These are phyloP conservation scores for Apoda limacodes DNA, from an alignment of 2,888 invertebrate genomes.

Conservation along the genomic window DNA sequence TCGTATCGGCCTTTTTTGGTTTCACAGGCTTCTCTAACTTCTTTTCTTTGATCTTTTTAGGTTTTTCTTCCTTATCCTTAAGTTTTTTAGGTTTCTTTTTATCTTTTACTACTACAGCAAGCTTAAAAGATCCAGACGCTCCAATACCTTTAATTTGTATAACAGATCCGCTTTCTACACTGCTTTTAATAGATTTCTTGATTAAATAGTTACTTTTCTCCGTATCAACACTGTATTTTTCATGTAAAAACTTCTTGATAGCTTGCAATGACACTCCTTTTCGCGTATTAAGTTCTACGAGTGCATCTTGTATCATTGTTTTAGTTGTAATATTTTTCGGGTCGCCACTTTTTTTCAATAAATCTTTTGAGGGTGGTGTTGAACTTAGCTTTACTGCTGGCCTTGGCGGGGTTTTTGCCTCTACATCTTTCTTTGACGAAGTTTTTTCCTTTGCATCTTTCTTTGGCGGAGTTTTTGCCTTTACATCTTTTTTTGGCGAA, in stretches of 20 bases:
- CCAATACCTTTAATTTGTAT: conserved; percentile 46
- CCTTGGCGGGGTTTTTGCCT: no score
- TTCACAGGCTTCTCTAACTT: conserved; percentile 19
- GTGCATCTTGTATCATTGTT: conserved; percentile 41
- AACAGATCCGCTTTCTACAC: conserved; percentile 41
- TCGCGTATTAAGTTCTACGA: conserved; percentile 34
- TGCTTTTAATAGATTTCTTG: conserved; percentile 40
- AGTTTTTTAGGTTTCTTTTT: conserved; percentile 15
- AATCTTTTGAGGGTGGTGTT: no score
- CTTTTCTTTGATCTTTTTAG: conserved; percentile 11
- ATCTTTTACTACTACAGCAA: conserved; percentile 25
- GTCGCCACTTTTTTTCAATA: conserved; percentile 37
- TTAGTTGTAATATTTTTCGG: conserved; percentile 41
- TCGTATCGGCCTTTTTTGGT: conserved; percentile 6
- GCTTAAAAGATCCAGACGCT: conserved; percentile 47
- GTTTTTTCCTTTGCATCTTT: no score
- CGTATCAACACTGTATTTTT: conserved; percentile 35
- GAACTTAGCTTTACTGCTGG: no score
- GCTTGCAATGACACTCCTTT: conserved; percentile 53
- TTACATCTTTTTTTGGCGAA: not conserved
- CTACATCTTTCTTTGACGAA: no score
- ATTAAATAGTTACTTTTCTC: conserved; percentile 39
- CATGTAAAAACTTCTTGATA: conserved; percentile 45
- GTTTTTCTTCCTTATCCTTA: conserved; percentile 5
- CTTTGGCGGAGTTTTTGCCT: not conserved